Percentiles rank a stretch among this genome's conserved stretches.
Conservation (phyloP, 37 sponge, comb jelly and placozoan genomes). For the Tethya wilhelma region DNA sequence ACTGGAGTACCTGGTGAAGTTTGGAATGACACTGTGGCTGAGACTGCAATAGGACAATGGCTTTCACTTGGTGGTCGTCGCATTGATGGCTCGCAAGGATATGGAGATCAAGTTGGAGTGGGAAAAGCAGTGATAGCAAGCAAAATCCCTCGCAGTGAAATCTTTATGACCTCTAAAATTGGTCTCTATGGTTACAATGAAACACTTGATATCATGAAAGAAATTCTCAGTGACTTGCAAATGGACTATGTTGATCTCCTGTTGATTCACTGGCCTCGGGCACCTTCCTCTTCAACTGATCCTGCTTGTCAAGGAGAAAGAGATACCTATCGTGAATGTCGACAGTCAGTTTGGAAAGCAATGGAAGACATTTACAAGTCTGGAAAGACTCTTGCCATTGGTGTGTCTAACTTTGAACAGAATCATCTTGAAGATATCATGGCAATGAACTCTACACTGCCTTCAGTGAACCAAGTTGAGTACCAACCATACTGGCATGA, state of each 20-base stretch:
- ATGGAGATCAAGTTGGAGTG: constrained; percentile 23
- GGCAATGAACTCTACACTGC: not conserved
- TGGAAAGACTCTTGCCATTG: constrained; percentile 25
- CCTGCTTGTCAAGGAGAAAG: not conserved
- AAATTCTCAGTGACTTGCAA: constrained; percentile 1
- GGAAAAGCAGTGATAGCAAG: constrained; percentile 21
- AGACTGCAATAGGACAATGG: constrained; percentile 17
- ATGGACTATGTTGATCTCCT: constrained; percentile 34
- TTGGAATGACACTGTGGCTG: constrained; percentile 32
- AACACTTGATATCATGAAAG: constrained; percentile 1
- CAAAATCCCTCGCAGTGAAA: constrained; percentile 26
- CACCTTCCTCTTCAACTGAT: not conserved
- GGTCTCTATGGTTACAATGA: constrained; percentile 32
- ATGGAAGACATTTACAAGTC: constrained; percentile 7
- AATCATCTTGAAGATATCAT: constrained; percentile 18
- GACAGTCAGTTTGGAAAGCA: constrained; percentile 25
- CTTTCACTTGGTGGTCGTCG: constrained; percentile 18
- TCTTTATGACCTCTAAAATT: constrained; percentile 48
- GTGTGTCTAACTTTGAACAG: constrained; percentile 37
- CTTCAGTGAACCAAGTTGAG: constrained; percentile 35
- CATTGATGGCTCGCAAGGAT: constrained; percentile 14
- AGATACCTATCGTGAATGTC: not conserved
- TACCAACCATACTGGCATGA: constrained; percentile 36
- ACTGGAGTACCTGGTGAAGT: constrained; percentile 10
- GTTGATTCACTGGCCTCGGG: constrained; percentile 28